phyloP scores from a whole-genome alignment of 2,113 vertebrate genomes.

The Fregata magnificens region DNA sequence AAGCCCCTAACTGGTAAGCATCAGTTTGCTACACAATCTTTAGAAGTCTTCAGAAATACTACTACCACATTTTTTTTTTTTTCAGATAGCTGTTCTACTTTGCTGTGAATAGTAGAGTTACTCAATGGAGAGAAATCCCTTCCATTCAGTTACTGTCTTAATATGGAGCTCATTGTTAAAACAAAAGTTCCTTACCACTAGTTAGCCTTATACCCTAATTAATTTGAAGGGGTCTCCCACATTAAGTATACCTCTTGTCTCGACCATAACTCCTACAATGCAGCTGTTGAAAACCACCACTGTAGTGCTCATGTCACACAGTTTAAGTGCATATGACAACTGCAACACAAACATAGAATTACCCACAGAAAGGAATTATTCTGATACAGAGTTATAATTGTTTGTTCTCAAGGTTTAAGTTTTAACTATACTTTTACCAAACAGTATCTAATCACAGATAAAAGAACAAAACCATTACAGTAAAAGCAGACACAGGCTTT shows the following conservation, averaged over 20 bases:
- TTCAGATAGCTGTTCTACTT: neutral
- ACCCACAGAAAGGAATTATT: neutral
- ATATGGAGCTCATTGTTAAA: neutral
- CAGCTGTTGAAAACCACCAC: neutral
- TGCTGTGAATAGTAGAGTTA: neutral
- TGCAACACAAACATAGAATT: neutral
- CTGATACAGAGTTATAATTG: neutral
- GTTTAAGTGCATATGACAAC: neutral
- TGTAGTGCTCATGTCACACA: fast-evolving
- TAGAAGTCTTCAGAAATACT: neutral
- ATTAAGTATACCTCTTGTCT: neutral
- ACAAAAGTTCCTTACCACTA: neutral
- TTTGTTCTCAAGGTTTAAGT: neutral
- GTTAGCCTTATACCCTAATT: neutral
- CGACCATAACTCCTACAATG: neutral
- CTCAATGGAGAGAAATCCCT: neutral
- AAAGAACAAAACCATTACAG: neutral
- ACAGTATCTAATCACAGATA: neutral
- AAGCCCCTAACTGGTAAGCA: neutral
- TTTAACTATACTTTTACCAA: neutral
- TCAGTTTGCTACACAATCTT: neutral
- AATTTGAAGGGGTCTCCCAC: neutral
- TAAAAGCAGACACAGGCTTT: neutral
- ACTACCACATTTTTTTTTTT: neutral
- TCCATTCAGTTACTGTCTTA: neutral